phyloP scores from a whole-genome alignment of 2,888 invertebrate genomes.

The Apamea crenata region DNA sequence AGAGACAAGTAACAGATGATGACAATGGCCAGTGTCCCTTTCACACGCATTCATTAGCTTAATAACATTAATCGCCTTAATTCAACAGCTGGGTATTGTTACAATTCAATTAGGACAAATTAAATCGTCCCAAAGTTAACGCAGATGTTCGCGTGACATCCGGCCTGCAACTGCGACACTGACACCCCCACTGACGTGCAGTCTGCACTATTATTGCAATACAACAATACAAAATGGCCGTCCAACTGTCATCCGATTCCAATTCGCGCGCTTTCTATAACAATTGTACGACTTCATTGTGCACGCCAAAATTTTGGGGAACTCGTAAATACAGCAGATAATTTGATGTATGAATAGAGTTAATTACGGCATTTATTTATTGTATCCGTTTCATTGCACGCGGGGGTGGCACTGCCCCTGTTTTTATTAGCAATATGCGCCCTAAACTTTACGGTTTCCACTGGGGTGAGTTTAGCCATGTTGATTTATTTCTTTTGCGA shows the following conservation, averaged over 20 bases:
- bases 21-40: conserved; percentile 42
- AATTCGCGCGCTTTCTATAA: conserved; percentile 80
- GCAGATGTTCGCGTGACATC: conserved; percentile 64
- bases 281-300: conserved; percentile 73
- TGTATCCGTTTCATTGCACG: conserved; percentile 85
- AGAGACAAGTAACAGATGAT: conserved; percentile 47
- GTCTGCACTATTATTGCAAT: conserved; percentile 77
- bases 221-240: conserved; percentile 82
- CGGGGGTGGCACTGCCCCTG: conserved; percentile 77
- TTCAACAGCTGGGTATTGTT: conserved; percentile 62
- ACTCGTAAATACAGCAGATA: conserved; percentile 79
- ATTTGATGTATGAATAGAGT: conserved; percentile 87
- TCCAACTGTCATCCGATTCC: conserved; percentile 82
- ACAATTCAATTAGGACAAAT: conserved; percentile 65
- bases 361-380: conserved; percentile 88
- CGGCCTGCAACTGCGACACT: conserved; percentile 41
- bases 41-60: conserved; percentile 43
- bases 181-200: conserved; percentile 70
- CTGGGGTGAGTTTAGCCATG: conserved; percentile 75
- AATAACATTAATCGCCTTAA: conserved; percentile 50
- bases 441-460: conserved; percentile 76
- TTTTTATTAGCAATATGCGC: conserved; percentile 82
- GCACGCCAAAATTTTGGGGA: conserved; percentile 74
- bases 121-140: conserved; percentile 56
- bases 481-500: conserved; percentile 79